A percentile compares a stretch with the other conserved stretches of the same genome.
Evolutionary conservation across 2,888 invertebrate genomes (phyloP).

Genomic region (Deroplatys truncata): DNA sequence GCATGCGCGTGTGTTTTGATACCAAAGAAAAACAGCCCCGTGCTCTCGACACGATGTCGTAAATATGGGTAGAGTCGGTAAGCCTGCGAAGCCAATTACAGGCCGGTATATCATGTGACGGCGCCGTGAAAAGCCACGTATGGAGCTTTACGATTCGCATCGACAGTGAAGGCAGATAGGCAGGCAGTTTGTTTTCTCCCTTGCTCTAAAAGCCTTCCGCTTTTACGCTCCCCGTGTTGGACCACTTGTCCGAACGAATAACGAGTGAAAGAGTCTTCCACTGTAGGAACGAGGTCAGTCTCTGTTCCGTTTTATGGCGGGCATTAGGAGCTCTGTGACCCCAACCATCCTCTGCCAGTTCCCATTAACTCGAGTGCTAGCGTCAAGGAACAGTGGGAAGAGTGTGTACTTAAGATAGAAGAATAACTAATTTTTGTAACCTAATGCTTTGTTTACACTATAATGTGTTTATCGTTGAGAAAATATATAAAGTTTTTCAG

Average conservation of each 20-base stretch:
- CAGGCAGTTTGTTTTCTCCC: not conserved
- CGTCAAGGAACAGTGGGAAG: not conserved
- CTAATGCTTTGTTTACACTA: too few species aligned
- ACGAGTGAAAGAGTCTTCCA: not conserved
- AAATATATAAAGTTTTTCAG: too few species aligned
- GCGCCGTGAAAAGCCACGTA: not conserved
- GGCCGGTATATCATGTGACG: not conserved
- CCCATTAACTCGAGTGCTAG: not conserved
- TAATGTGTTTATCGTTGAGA: too few species aligned
- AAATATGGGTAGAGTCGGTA: not conserved
- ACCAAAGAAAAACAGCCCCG: too few species aligned
- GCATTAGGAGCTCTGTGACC: not conserved
- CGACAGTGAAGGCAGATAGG: not conserved
- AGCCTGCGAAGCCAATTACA: not conserved
- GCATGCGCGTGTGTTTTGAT: too few species aligned
- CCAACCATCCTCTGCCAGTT: not conserved
- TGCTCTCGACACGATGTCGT: not conserved
- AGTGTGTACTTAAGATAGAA: not conserved
- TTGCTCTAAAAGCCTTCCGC: not conserved
- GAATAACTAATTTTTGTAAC: not conserved
- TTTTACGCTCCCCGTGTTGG: not conserved
- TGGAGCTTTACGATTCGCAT: not conserved
- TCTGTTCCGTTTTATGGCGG: not conserved
- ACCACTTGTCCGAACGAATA: not conserved
- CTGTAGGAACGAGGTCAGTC: not conserved